Evolutionary conservation across 2,888 invertebrate species (phyloP), one percentile per base, ranked within the genome.

Genomic region (Liposcelis brunnea): DNA sequence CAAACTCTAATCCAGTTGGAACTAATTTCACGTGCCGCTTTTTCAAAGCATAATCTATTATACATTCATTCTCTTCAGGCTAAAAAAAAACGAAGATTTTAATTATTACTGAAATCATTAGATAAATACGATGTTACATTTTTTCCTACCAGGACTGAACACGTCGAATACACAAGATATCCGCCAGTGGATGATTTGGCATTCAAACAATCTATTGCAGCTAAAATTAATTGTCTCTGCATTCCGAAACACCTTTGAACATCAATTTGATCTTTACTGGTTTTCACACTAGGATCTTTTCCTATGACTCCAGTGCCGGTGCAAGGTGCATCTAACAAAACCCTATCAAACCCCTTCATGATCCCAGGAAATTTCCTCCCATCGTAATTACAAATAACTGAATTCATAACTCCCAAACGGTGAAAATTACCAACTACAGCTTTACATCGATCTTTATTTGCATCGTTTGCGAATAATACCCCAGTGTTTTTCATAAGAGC

Each of bases 401-500:
- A 77, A 67, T 99, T 99, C 1, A 87, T 82, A 48, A 99, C 80
- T 5, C 98, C 98, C 57, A 98, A 67, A 47, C 98, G 74, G 64
- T 99, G 97, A 54, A 95, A 81, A 65, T 99, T 99, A 19, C 94
- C 95, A 18, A 95, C 80, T 26, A 98, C 75, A 1, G 95, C 93
- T 59, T 85, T 89, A 31, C 83, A 74, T 52, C 97, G 72, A 12
- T 91, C 89, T 55, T 75, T 78, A 61, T 90, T 94, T 1, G 81
- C 76, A 61, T 99, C 99, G 65, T 99, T 99, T 2, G 95, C 89
- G 63, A 97, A 93, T 26, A 99, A 61, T 2, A 84, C 76, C 0
- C 99, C 98, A 0, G 95, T 95, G 61, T 97, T 97, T 63, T 93
- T 93, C 97, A 99, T 98, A 10, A 98, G 69, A 0, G 95, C 83